A percentile compares a stretch with the other conserved stretches of the same genome.
These are phyloP conservation scores for Amblyopsis rosae DNA, from an alignment of 2,113 vertebrate species.

Conservation along the genomic window DNA sequence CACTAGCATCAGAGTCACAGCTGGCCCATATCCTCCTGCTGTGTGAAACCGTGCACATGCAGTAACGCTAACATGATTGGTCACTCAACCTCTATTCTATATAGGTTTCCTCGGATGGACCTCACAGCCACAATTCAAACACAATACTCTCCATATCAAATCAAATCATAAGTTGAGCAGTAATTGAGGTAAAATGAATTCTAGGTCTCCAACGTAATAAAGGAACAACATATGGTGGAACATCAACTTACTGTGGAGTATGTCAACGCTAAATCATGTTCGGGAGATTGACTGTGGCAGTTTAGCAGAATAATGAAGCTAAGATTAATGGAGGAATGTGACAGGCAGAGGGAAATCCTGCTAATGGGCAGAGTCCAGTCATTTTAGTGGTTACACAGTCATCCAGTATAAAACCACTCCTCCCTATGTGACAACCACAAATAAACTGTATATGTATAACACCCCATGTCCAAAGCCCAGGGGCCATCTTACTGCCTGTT, in stretches of 20 bases:
- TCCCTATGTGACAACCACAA: constrained; percentile 45
- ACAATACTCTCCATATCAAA: constrained; percentile 40
- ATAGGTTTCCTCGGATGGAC: constrained; percentile 10
- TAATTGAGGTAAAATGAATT: constrained; percentile 55
- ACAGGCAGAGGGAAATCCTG: constrained; percentile 43
- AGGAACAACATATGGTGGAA: constrained; percentile 46
- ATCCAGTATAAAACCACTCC: constrained; percentile 54
- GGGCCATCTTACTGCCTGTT: constrained; percentile 19
- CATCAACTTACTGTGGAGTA: constrained; percentile 56
- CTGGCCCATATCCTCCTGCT: constrained; percentile 53
- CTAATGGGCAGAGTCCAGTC: constrained; percentile 58
- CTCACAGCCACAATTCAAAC: constrained; percentile 15
- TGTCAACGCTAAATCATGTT: constrained; percentile 59
- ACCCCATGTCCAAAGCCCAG: constrained; percentile 21
- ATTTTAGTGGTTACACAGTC: constrained; percentile 59
- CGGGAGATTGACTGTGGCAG: constrained; percentile 52
- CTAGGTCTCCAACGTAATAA: constrained; percentile 43
- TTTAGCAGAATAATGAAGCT: constrained; percentile 46
- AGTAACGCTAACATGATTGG: too few species aligned
- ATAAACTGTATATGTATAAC: constrained; percentile 22
- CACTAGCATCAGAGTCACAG: constrained; percentile 66
- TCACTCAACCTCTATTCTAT: not conserved
- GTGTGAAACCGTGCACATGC: constrained; percentile 40
- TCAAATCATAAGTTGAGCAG: constrained; percentile 34
- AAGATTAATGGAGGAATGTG: constrained; percentile 55